These are phyloP conservation scores for Naja naja DNA, from an alignment of 2,113 vertebrate genomes.

Conservation along the genomic window DNA sequence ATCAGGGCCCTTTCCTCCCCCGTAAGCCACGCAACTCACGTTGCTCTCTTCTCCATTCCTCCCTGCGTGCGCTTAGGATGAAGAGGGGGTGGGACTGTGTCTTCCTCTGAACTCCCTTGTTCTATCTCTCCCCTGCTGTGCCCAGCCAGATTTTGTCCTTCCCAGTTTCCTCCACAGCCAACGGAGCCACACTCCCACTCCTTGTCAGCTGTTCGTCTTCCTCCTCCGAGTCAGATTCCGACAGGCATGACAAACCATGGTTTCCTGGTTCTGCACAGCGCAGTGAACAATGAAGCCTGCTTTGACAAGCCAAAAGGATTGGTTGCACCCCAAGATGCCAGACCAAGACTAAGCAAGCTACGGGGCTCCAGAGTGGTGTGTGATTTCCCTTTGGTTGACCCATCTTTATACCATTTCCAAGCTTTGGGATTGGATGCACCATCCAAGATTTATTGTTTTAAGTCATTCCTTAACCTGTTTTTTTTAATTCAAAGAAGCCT, in stretches of 20 bases:
- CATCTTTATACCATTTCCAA: neutral
- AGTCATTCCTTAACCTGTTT: neutral
- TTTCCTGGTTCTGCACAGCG: neutral
- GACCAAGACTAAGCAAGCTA: neutral
- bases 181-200: too few relatives aligned
- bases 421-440: neutral
- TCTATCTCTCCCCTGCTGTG: too few relatives aligned
- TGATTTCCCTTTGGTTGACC: neutral
- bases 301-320: neutral
- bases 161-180: too few relatives aligned
- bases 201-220: too few relatives aligned
- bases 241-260: neutral
- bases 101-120: too few relatives aligned
- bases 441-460: slow-evolving; percentile 32
- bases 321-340: neutral
- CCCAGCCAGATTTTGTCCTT: too few relatives aligned
- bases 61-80: too few relatives aligned
- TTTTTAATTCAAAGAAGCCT: slow-evolving; percentile 23
- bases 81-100: too few relatives aligned
- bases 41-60: too few relatives aligned
- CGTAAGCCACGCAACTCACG: too few relatives aligned
- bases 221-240: too few relatives aligned
- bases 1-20: too few relatives aligned
- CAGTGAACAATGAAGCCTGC: neutral
- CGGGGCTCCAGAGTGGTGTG: neutral